Percentiles rank a stretch among this genome's conserved stretches.
phyloP scores from a whole-genome alignment of 2,113 vertebrate genomes.

The Neolamprologus fasciatus region DNA sequence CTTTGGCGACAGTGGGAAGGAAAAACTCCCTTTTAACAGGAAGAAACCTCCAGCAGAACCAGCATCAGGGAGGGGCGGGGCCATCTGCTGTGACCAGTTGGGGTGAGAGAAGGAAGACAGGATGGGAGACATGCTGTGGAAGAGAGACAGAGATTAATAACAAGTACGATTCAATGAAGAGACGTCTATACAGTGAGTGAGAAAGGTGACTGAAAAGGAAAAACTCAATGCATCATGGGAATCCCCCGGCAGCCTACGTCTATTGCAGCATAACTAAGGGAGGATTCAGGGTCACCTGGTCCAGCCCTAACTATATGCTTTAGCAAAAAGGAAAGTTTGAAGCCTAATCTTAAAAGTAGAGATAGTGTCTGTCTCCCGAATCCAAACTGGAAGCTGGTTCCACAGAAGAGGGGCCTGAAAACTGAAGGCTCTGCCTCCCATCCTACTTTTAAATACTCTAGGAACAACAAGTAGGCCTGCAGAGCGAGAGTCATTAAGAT shows the following conservation, averaged over 20 bases:
- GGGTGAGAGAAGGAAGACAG: neutral
- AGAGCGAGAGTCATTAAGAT: neutral
- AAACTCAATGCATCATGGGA: neutral
- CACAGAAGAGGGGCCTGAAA: neutral
- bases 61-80: fast-evolving
- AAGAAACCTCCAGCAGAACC: neutral
- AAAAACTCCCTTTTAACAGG: neutral
- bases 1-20: neutral
- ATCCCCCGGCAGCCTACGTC: fast-evolving
- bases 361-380: fast-evolving
- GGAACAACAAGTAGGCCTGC: neutral
- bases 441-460: neutral
- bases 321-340: fast-evolving
- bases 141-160: neutral
- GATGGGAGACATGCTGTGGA: neutral
- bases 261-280: neutral
- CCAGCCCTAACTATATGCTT: neutral
- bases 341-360: neutral
- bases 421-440: neutral
- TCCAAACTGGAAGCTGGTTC: fast-evolving
- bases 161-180: fast-evolving
- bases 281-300: fast-evolving
- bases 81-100: fast-evolving
- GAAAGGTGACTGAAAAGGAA: fast-evolving
- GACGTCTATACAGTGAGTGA: fast-evolving